phyloP scores from a whole-genome alignment of 2,888 invertebrate genomes.

The Hyposoter dolosus region DNA sequence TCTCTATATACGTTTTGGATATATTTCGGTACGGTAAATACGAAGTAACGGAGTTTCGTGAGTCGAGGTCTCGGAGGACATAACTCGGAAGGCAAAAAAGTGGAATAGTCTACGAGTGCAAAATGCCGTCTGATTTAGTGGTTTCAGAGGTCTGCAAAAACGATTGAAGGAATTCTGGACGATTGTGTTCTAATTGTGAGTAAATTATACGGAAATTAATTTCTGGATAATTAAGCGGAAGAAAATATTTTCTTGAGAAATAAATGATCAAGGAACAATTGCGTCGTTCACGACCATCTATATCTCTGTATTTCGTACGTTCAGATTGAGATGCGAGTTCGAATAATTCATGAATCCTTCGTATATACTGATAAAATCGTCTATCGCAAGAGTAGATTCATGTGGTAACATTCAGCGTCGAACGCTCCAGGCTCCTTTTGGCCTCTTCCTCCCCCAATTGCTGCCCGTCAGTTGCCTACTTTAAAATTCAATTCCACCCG shows the following conservation, averaged over 20 bases:
- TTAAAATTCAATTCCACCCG: slow-evolving; percentile 69
- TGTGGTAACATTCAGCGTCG: slow-evolving; percentile 36
- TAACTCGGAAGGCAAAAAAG: slow-evolving; percentile 23
- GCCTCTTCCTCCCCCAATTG: slow-evolving; percentile 2
- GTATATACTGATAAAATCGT: slow-evolving; percentile 51
- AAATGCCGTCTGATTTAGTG: slow-evolving; percentile 37
- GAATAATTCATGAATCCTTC: slow-evolving; percentile 66
- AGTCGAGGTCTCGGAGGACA: slow-evolving; percentile 23
- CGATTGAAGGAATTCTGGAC: neutral
- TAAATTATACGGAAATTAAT: slow-evolving; percentile 10
- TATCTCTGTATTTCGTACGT: neutral
- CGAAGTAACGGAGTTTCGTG: slow-evolving; percentile 44
- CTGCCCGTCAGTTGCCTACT: slow-evolving; percentile 51
- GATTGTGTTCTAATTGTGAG: slow-evolving; percentile 9
- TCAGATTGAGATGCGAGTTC: slow-evolving; percentile 39
- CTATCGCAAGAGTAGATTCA: slow-evolving; percentile 40
- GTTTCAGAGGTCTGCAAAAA: neutral
- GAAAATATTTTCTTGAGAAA: neutral
- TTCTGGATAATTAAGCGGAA: neutral
- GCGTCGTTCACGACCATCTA: neutral
- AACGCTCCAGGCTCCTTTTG: slow-evolving; percentile 14
- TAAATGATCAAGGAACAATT: neutral
- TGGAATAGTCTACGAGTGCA: slow-evolving; percentile 5
- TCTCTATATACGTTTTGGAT: slow-evolving; percentile 1
- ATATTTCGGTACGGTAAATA: slow-evolving; percentile 6